Base-by-base conservation (phyloP, 1,140 invertebrate species). In the Drosophila guanche region DNA sequence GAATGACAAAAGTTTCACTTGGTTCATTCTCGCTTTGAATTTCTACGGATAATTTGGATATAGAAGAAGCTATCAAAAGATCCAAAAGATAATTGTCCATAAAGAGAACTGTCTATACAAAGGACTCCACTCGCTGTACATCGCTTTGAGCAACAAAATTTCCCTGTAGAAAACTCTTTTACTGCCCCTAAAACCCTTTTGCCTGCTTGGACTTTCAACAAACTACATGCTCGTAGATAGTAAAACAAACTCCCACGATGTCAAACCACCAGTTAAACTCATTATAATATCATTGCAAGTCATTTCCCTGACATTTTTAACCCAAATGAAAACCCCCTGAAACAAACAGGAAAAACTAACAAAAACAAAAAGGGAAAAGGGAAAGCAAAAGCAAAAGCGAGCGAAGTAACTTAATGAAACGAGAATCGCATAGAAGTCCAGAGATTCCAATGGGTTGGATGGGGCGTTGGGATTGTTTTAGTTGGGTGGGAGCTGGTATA, bases 241-340 rank as follows among this genome's bases (percentile, higher is more conserved):
- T 40, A 20, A 20, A 20, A 20, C 16, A 20, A 20, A 20, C n/a
- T 68, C 61, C 14, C 62, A 69, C 51, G 33, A 63, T 68, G 51
- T 67, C 71, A 66, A 52, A 33, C 27, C 55, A 43, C 60, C 55
- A 71, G 62, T 69, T 57, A 84, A 79, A 71, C 69, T 77, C 60
- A 84, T 84, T 85, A 76, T 61, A 62, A 67, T 85, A 79, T 76
- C 66, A 84, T 70, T 69, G 83, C 83, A 81, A 85, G 77, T 85
- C 83, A 88, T 77, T 86, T 86, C 54, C 59, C 80, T 69, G 54
- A 52, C 61, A 68, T 60, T 71, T 58, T 61, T 50, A 46, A 27
- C 16, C 47, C 7, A 22, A 50, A 20, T 37, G 33, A 37, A 37
- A 37, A 12, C 33, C 33, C 33, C 33, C 3, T 27, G 33, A 51